phyloP scores from a whole-genome alignment of 2,888 invertebrate genomes.

The Hemicrepidius hirtus region DNA sequence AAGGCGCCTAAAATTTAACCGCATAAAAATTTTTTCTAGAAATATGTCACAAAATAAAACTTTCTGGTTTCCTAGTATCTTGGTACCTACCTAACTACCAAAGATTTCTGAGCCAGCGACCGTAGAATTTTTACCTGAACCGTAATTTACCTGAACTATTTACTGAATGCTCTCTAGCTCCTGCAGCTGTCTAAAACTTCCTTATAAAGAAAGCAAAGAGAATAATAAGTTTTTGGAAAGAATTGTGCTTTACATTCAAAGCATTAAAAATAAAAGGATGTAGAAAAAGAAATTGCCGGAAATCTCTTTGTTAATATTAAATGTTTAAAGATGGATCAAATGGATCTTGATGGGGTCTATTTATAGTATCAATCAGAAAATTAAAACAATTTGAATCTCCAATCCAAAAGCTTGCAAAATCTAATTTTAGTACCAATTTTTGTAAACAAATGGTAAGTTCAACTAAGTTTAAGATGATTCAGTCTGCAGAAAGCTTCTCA shows the following conservation, averaged over 20 bases:
- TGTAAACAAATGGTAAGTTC: no score
- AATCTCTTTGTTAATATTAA: constrained; percentile 37
- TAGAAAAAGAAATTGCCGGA: constrained; percentile 34
- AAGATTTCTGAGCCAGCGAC: constrained; percentile 10
- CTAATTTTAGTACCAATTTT: no score
- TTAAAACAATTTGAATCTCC: no score
- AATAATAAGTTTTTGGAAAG: constrained; percentile 31
- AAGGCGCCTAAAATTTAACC: no score
- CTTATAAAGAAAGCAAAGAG: constrained; percentile 28
- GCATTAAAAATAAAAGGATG: constrained; percentile 30
- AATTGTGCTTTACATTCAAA: constrained; percentile 40
- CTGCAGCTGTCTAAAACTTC: constrained; percentile 52
- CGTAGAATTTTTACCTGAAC: constrained; percentile 58
- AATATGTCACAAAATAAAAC: constrained; percentile 1
- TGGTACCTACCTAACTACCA: neutral
- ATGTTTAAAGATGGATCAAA: constrained; percentile 1
- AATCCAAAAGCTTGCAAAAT: no score
- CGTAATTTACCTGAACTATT: constrained; percentile 56
- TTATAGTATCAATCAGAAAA: no score
- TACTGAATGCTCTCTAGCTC: constrained; percentile 52
- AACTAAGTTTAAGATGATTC: neutral
- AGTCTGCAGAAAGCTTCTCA: neutral
- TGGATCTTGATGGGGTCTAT: no score
- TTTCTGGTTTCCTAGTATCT: neutral
- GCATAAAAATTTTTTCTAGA: no score